Evolutionary conservation across 2,113 vertebrate species (phyloP).

Genomic region (Marmota flaviventris): DNA sequence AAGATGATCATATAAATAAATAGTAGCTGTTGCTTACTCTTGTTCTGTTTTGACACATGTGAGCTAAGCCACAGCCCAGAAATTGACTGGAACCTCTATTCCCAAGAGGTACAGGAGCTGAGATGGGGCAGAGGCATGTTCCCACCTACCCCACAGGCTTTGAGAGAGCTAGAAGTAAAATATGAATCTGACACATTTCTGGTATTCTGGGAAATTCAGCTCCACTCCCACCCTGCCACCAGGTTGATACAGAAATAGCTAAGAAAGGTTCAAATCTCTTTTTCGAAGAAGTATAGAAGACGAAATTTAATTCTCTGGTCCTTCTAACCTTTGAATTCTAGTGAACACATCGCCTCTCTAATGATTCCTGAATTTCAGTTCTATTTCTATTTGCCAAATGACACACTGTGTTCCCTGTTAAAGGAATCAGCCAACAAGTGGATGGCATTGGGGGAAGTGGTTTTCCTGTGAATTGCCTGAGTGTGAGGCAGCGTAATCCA

Average conservation of each 20-base stretch:
- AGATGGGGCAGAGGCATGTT: background rate
- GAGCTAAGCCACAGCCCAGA: background rate
- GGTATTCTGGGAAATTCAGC: background rate
- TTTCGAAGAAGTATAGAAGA: background rate
- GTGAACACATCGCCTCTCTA: background rate
- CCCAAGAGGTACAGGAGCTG: background rate
- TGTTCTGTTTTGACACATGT: background rate
- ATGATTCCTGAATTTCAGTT: background rate
- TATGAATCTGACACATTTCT: background rate
- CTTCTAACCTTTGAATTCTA: constrained; percentile 40
- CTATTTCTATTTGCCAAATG: background rate
- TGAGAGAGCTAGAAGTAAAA: background rate
- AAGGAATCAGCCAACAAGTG: background rate
- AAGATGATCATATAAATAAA: background rate
- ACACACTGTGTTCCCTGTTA: background rate
- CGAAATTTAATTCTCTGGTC: background rate
- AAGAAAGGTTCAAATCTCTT: constrained; percentile 11
- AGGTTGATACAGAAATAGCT: constrained; percentile 2
- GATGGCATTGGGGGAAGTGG: background rate
- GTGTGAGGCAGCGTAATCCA: too few species aligned
- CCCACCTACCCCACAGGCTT: background rate
- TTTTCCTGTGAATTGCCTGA: background rate
- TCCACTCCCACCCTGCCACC: too few species aligned
- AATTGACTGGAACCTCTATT: background rate
- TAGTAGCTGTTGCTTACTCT: background rate